Evolutionary conservation across 2,888 invertebrate species (phyloP).

Genomic region (Amitus sp.): DNA sequence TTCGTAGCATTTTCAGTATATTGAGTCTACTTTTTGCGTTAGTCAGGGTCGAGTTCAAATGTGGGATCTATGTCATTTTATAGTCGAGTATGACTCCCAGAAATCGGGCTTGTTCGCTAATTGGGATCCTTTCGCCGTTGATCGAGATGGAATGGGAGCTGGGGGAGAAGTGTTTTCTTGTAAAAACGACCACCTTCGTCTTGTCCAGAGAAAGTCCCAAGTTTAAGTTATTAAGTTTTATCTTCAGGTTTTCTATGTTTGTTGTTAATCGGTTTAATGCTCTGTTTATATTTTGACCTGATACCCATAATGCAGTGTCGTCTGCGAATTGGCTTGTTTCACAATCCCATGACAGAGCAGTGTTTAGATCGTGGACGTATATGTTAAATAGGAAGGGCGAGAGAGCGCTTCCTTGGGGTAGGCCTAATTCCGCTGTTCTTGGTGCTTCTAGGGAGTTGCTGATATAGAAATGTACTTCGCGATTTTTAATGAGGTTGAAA

Average conservation of each 20-base stretch:
- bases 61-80: conserved; percentile 14
- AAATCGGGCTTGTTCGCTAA: background rate
- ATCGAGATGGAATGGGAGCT: background rate
- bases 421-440: conserved; percentile 2
- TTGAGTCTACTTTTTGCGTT: conserved; percentile 2
- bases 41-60: background rate
- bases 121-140: background rate
- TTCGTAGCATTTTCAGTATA: background rate
- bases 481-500: background rate
- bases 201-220: no score
- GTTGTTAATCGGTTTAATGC: no score
- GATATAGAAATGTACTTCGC: background rate
- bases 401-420: conserved; percentile 12
- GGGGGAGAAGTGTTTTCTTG: conserved; percentile 2
- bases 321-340: background rate
- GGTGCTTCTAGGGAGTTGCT: background rate
- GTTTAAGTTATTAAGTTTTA: no score
- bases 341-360: no score
- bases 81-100: conserved; percentile 7
- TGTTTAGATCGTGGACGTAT: conserved; percentile 6
- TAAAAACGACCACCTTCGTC: conserved; percentile 5
- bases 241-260: no score
- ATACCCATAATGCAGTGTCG: background rate
- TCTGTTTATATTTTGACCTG: no score
- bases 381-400: conserved; percentile 9